Conservation (phyloP, 2,888 invertebrate genomes). For the Chymomyza fuscimana region DNA sequence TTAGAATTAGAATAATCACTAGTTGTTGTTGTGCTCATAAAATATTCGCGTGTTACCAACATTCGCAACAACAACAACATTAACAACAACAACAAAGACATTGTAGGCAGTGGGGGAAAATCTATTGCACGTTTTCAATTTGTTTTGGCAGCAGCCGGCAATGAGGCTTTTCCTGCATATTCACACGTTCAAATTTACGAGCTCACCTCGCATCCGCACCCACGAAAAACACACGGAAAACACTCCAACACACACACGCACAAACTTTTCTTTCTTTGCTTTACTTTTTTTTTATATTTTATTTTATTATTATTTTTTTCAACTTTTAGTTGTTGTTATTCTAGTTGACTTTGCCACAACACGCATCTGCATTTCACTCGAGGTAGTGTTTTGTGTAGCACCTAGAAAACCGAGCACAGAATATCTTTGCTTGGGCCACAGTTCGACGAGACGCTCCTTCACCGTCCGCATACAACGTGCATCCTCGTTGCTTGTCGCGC, state of each 20-base stretch:
- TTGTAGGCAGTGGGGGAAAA: constrained; percentile 29
- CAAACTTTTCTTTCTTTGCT: constrained; percentile 12
- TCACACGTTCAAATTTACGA: constrained; percentile 71
- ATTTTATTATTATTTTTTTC: background rate
- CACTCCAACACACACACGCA: constrained; percentile 24
- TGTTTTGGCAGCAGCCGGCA: constrained; percentile 50
- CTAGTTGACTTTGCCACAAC: background rate
- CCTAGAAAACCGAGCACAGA: background rate
- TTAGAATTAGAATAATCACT: background rate
- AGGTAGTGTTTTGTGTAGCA: background rate
- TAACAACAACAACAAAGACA: constrained; percentile 42
- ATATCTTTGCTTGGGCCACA: background rate
- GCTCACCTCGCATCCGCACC: constrained; percentile 25
- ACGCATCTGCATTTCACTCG: background rate
- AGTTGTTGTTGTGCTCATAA: background rate
- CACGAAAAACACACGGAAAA: background rate
- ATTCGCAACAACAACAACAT: constrained; percentile 42
- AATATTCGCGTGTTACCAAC: constrained; percentile 67
- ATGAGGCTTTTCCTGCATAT: constrained; percentile 68
- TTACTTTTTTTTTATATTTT: background rate
- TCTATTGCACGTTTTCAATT: constrained; percentile 60
- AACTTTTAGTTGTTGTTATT: background rate
- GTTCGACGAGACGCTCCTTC: background rate
- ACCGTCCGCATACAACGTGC: constrained; percentile 45
- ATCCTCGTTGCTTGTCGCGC: constrained; percentile 60